Evolutionary conservation across 2,113 vertebrate genomes (phyloP).

Genomic region (Rafetus swinhoei): DNA sequence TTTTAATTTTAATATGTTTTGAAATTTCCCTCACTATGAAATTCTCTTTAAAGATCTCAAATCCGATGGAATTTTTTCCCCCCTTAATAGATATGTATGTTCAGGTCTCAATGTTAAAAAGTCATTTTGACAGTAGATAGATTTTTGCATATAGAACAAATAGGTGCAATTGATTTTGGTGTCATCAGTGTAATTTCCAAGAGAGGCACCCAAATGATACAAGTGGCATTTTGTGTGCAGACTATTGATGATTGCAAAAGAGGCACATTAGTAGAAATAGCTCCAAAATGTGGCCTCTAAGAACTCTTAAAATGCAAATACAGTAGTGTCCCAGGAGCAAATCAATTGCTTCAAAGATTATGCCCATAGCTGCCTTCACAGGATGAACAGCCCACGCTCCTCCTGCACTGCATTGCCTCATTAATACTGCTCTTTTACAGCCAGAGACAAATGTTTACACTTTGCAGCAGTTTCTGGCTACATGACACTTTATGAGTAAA

Average conservation of each 20-base stretch:
- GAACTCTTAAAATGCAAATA: slow-evolving; percentile 40
- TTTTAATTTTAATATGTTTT: slow-evolving; percentile 9
- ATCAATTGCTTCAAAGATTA: slow-evolving; percentile 34
- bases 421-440: slow-evolving; percentile 62
- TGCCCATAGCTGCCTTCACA: background rate
- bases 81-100: background rate
- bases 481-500: slow-evolving; percentile 62
- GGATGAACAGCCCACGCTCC: slow-evolving; percentile 50
- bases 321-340: slow-evolving; percentile 53
- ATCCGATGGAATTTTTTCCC: background rate
- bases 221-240: slow-evolving; percentile 15
- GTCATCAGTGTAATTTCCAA: background rate
- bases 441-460: slow-evolving; percentile 39
- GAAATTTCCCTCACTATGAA: background rate
- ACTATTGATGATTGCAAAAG: slow-evolving; percentile 22
- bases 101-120: background rate
- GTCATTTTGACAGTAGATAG: background rate
- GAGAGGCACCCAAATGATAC: background rate
- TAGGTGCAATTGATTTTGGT: background rate
- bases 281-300: slow-evolving; percentile 31
- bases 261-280: background rate
- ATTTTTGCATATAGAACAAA: background rate
- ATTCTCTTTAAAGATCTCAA: slow-evolving; percentile 12
- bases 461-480: slow-evolving; percentile 47
- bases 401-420: slow-evolving; percentile 44